Base-by-base conservation (phyloP, 2,888 invertebrate species). In the Fragum fragum region DNA sequence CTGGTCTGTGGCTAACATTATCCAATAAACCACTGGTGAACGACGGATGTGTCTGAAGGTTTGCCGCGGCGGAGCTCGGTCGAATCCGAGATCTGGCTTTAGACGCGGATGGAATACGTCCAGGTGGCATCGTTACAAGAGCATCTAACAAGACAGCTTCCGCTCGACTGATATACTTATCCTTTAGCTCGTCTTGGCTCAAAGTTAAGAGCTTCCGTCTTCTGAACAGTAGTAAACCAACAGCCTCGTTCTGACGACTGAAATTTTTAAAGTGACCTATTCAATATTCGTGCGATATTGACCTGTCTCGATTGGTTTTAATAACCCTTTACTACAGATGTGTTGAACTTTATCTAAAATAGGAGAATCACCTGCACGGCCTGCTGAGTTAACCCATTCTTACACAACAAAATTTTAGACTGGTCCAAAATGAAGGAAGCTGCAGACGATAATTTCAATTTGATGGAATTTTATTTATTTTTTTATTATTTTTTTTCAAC, bases 41-140 rank as follows among this genome's bases (percentile, higher is more conserved):
- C 53, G 89, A 87, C 23, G 91, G 92, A 75, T 94, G 93, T 16
- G 90, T 92, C 80, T 94, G 94, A 32, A 94, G 75, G 81, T 93
- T 93, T 1, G 92, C 93, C 16, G 92, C 88, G 1, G 94, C 94
- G 5, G 94, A 93, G 72, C 92, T 93, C 6, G 94, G 94, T 63
- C 94, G 87, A 23, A 93, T 89, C 59, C 89, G 87, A 81, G 89
- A 90, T 73, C 88, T 89, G 57, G 52, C 76, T 57, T 86, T 86
- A 36, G 78, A 63, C 21, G 81, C 77, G 47, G 86, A 86, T 57
- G 83, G 76, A 57, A 79, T 73, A 18, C 81, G 74, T 81, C 83
- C 86, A 3, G 83, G 83, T 6, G 83, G 86, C 86, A 86, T 86
- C 21, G 73, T 59, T 7, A 73, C 57, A 14, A 85, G 55, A 21